Evolutionary conservation across 2,797 vertebrate species (phyloP).

Genomic region (Allobates femoralis): DNA sequence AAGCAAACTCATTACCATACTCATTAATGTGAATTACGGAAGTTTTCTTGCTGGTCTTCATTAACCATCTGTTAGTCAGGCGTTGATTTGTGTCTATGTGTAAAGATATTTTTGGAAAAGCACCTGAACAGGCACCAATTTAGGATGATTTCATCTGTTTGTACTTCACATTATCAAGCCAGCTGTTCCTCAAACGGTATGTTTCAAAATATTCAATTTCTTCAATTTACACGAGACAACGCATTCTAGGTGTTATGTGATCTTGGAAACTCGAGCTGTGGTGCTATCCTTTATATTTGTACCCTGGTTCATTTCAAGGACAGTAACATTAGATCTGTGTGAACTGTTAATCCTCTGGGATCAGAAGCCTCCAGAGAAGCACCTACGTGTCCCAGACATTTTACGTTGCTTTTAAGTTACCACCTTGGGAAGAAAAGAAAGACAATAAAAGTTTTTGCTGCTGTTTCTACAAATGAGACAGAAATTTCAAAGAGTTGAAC

Average conservation of each 20-base stretch:
- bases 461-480: neutral
- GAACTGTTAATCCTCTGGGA: neutral
- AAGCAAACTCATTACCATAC: slow-evolving; percentile 75
- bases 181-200: slow-evolving; percentile 62
- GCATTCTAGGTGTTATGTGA: neutral
- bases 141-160: slow-evolving; percentile 70
- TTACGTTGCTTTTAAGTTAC: neutral
- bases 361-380: neutral
- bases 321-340: slow-evolving; percentile 7
- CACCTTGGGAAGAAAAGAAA: neutral
- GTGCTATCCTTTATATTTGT: neutral
- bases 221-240: slow-evolving; percentile 59
- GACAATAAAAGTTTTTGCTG: neutral
- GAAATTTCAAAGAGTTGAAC: neutral
- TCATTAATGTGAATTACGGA: slow-evolving; percentile 79
- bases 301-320: neutral
- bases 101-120: slow-evolving; percentile 73
- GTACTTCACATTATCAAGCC: slow-evolving; percentile 67
- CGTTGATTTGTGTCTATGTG: slow-evolving; percentile 75
- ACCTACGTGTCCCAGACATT: neutral
- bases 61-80: slow-evolving; percentile 79
- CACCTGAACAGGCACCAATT: slow-evolving; percentile 72
- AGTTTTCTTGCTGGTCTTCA: slow-evolving; percentile 76
- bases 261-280: neutral
- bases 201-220: slow-evolving; percentile 59